Conservation (phyloP, 1,140 invertebrate species). For the Lepidurus packardi region DNA sequence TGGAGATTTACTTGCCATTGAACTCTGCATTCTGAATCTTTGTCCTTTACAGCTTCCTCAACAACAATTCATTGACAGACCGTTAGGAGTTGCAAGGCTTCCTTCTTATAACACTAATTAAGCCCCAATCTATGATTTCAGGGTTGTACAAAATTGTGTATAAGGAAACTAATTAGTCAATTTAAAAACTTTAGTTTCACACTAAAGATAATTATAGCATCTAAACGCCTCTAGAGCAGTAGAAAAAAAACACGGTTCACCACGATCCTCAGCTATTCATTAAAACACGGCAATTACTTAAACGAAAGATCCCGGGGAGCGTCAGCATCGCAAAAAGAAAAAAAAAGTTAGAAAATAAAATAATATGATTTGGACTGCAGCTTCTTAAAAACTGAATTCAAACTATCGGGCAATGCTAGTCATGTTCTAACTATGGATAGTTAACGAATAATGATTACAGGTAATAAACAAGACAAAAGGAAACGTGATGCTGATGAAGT, state of each 20-base stretch:
- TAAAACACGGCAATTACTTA: too few relatives aligned
- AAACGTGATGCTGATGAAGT: constrained; percentile 4
- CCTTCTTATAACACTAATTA: neutral
- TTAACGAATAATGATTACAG: neutral
- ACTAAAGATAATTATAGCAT: too few relatives aligned
- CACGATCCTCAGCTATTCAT: too few relatives aligned
- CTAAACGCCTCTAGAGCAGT: too few relatives aligned
- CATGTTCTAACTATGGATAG: neutral
- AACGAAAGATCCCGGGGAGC: too few relatives aligned
- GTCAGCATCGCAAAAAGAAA: too few relatives aligned
- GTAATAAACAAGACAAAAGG: neutral
- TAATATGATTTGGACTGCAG: too few relatives aligned
- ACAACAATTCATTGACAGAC: neutral
- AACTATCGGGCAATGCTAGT: neutral
- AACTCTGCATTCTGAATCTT: neutral
- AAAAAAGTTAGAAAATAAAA: too few relatives aligned
- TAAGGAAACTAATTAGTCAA: neutral
- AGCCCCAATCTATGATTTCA: neutral
- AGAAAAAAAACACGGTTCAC: too few relatives aligned
- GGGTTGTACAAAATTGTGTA: neutral
- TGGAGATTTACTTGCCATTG: neutral
- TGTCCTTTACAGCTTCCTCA: neutral
- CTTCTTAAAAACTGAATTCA: neutral
- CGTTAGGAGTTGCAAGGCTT: neutral
- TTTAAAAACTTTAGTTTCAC: neutral